phyloP scores from a whole-genome alignment of 2,888 invertebrate species.

The Pseudeuparius sepicola region DNA sequence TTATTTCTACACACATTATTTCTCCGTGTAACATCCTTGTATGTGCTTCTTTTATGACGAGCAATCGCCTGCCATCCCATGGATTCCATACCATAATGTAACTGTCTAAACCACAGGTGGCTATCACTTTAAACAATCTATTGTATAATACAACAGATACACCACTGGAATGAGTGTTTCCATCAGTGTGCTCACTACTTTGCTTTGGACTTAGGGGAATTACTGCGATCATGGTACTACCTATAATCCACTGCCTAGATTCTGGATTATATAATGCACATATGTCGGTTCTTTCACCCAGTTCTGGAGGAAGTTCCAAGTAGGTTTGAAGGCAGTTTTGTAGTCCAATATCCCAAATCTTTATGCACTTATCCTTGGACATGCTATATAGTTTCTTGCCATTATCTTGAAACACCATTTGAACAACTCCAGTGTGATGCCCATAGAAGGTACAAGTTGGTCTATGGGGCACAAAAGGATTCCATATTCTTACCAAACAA shows the following conservation, averaged over 20 bases:
- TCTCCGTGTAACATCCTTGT: conserved; percentile 56
- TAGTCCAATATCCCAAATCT: conserved; percentile 60
- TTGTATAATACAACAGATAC: conserved; percentile 69
- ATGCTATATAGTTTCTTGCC: conserved; percentile 62
- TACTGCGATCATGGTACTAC: conserved; percentile 53
- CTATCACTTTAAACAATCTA: conserved; percentile 52
- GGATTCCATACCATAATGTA: conserved; percentile 77
- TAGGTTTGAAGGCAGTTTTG: conserved; percentile 63
- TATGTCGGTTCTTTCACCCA: conserved; percentile 48
- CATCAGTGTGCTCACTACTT: conserved; percentile 59
- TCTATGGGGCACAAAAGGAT: conserved; percentile 62
- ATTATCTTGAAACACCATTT: conserved; percentile 54
- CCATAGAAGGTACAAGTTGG: conserved; percentile 55
- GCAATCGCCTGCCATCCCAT: conserved; percentile 56
- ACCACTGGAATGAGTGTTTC: conserved; percentile 48
- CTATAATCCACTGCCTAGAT: conserved; percentile 57
- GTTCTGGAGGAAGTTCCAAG: conserved; percentile 50
- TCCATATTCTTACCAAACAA: conserved; percentile 63
- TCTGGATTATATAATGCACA: conserved; percentile 49
- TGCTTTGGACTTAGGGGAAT: conserved; percentile 56
- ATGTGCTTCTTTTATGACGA: conserved; percentile 61
- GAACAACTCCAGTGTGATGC: conserved; percentile 59
- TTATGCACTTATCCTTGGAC: conserved; percentile 60
- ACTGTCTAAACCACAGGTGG: conserved; percentile 71
- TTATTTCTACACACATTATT: conserved; percentile 58